These are phyloP conservation scores for Lomographa bimaculata DNA, from an alignment of 2,888 invertebrate genomes.

Conservation along the genomic window DNA sequence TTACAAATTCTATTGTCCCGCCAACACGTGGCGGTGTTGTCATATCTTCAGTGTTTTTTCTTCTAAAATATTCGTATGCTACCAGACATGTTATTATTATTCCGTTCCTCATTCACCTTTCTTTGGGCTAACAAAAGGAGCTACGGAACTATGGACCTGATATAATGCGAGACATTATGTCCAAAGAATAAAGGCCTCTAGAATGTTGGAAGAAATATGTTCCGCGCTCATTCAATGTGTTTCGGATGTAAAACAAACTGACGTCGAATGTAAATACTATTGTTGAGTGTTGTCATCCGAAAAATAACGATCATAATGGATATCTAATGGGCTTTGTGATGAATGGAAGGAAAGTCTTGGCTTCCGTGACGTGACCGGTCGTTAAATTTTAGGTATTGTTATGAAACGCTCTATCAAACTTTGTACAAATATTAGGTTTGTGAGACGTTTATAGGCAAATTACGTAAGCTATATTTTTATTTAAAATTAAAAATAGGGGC, in stretches of 20 bases:
- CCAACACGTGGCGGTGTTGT: slow-evolving; percentile 75
- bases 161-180: slow-evolving; percentile 75
- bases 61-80: slow-evolving; percentile 44
- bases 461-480: background rate
- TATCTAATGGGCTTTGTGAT: slow-evolving; percentile 71
- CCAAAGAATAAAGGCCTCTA: slow-evolving; percentile 65
- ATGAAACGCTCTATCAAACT: too few species aligned
- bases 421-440: too few species aligned
- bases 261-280: slow-evolving; percentile 82
- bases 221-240: slow-evolving; percentile 76
- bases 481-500: too few species aligned
- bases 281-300: slow-evolving; percentile 75
- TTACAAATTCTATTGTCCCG: slow-evolving; percentile 61
- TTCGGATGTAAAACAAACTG: slow-evolving; percentile 82
- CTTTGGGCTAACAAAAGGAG: slow-evolving; percentile 66
- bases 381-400: slow-evolving; percentile 3
- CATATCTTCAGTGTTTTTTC: slow-evolving; percentile 66
- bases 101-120: slow-evolving; percentile 74
- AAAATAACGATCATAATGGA: slow-evolving; percentile 74
- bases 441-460: too few species aligned
- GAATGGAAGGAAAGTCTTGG: slow-evolving; percentile 49
- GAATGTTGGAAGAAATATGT: slow-evolving; percentile 72
- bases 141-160: slow-evolving; percentile 70
- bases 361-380: slow-evolving; percentile 36
- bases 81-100: slow-evolving; percentile 77